Percentiles rank a stretch among this genome's conserved stretches.
Conservation (phyloP, 2,888 invertebrate genomes). For the Drosophila pseudotalamancana region DNA sequence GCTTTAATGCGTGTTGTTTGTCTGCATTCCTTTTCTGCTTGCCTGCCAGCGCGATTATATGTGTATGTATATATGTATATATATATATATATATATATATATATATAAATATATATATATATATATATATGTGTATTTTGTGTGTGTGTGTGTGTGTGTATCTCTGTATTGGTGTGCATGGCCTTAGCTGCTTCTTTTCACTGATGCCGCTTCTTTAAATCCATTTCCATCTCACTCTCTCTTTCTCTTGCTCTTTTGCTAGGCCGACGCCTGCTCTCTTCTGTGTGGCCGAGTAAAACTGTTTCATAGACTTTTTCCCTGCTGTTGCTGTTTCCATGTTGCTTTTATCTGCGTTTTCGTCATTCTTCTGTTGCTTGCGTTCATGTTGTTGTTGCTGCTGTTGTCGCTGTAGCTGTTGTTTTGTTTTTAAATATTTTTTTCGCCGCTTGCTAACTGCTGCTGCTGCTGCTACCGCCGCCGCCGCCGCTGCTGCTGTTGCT, state of each 20-base stretch:
- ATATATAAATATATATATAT: no score
- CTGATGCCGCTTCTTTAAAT: constrained; percentile 28
- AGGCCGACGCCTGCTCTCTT: constrained; percentile 12
- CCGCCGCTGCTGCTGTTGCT: constrained; percentile 24
- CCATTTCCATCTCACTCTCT: constrained; percentile 2
- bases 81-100: no score
- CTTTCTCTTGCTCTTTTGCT: neutral
- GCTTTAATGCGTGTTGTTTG: neutral
- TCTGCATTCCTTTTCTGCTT: neutral
- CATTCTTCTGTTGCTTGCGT: constrained; percentile 28
- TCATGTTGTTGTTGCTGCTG: constrained; percentile 36
- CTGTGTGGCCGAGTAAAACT: constrained; percentile 28
- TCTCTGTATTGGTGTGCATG: constrained; percentile 8
- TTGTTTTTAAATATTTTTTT: neutral
- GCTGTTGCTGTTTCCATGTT: constrained; percentile 28
- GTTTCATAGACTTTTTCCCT: constrained; percentile 25
- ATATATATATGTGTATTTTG: no score
- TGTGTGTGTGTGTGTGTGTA: constrained; percentile 1
- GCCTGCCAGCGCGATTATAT: neutral
- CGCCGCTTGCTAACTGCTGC: constrained; percentile 35
- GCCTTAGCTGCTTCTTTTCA: constrained; percentile 8
- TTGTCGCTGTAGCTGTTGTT: constrained; percentile 31
- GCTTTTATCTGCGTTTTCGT: constrained; percentile 32
- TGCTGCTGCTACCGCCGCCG: constrained; percentile 21
- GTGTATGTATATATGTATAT: constrained; percentile 1